Base-by-base conservation (phyloP, 2,797 vertebrate species). In the Gobionotothen gibberifrons region DNA sequence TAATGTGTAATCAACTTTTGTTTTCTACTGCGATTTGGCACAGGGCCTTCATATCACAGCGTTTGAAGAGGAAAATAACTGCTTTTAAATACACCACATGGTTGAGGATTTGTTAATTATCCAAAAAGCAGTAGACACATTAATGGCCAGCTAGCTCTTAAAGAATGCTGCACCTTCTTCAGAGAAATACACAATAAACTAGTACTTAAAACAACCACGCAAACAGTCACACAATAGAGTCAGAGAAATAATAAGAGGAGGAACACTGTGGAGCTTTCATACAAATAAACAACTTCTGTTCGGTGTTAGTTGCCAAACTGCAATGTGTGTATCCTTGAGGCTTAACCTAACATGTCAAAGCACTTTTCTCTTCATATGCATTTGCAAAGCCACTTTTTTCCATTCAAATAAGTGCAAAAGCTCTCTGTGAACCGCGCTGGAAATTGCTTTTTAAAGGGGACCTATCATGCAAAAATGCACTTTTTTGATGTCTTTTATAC, bases 1-100 rank as follows among this genome's bases (percentile, higher is more conserved):
- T 9, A 61, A 63, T 49, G 21, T 51, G n/a, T 2, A 61, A 53
- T 19, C 5, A 29, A 66, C 16, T 29, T 63, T 69, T 29, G 36
- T 59, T 56, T 21, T 9, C 15, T 42, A n/a, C 42, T 26, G 22
- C 2, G 4, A 40, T 55, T 66, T 62, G 52, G 16, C 59, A 49
- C 51, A 44, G 16, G 0, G 21, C 13, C 44, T 65, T 56, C 26
- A 40, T 47, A 9, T 36, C 32, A 36, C 15, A 39, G 1, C 1
- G 5, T 36, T 43, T 43, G n/a, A 6, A 56, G 15, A 46, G 5
- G 29, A 26, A 44, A 49, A 57, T 21, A 15, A 39, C 13, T 46
- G n/a, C 32, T 36, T 46, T 46, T 21, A 51, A 8, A 32, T 13
- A 5, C 4, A 29, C 29, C 22, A n/a, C 3, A 80, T 9, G 12